Percentiles rank a stretch among this genome's conserved stretches.
Evolutionary conservation across 2,888 invertebrate genomes (phyloP).

Genomic region (Glyphotaelius pellucidus): DNA sequence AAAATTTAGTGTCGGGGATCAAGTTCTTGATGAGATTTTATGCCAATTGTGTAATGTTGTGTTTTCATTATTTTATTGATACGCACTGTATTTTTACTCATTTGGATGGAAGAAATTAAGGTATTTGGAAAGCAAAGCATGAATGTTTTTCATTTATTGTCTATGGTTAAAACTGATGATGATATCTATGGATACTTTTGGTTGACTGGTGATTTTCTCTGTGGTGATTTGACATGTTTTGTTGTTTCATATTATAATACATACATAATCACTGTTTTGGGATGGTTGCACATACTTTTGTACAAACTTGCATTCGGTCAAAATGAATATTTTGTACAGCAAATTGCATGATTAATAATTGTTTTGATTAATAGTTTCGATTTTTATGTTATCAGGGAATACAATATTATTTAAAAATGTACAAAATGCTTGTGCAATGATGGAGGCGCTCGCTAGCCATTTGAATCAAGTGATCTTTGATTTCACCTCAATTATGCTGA

Average conservation of each 20-base stretch:
- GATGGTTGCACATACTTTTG: not conserved
- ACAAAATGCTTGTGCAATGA: too few relatives aligned
- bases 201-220: not conserved
- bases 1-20: too few relatives aligned
- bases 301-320: not conserved
- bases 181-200: not conserved
- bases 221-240: not conserved
- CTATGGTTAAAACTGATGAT: not conserved
- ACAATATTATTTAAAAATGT: not conserved
- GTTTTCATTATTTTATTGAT: not conserved
- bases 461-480: not conserved
- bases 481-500: too few relatives aligned
- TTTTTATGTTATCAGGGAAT: not conserved
- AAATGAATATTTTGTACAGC: not conserved
- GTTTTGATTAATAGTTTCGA: not conserved
- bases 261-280: not conserved
- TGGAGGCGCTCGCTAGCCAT: too few relatives aligned
- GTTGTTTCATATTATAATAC: not conserved
- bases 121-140: slow-evolving; percentile 2
- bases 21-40: too few relatives aligned
- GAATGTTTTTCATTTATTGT: not conserved
- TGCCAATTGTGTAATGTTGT: too few relatives aligned
- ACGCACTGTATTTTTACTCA: not conserved
- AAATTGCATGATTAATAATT: not conserved
- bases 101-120: not conserved